Conservation (phyloP, 2,113 vertebrate species). For the human region GRCh38 chrX:99461001-99461500, state of each 20-base stretch:
- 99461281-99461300: not conserved
- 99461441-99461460: not conserved
- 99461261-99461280: not conserved
- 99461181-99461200: not conserved
- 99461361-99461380: not conserved
- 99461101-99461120: not conserved
- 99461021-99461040: not conserved
- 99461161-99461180: not conserved
- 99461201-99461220: not conserved
- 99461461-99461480: not conserved
- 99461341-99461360: not conserved
- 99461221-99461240: not conserved
- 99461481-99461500: constrained; percentile 1
- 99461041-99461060: not conserved
- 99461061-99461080: not conserved
- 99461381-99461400: not conserved
- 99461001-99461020: too few species aligned
- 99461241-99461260: not conserved
- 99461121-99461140: not conserved
- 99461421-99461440: not conserved
- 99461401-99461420: not conserved
- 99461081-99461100: not conserved
- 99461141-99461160: not conserved
- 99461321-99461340: not conserved
- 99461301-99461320: not conserved